These are phyloP conservation scores for Xerus inauris DNA, from an alignment of 2,113 vertebrate genomes.

Conservation along the genomic window DNA sequence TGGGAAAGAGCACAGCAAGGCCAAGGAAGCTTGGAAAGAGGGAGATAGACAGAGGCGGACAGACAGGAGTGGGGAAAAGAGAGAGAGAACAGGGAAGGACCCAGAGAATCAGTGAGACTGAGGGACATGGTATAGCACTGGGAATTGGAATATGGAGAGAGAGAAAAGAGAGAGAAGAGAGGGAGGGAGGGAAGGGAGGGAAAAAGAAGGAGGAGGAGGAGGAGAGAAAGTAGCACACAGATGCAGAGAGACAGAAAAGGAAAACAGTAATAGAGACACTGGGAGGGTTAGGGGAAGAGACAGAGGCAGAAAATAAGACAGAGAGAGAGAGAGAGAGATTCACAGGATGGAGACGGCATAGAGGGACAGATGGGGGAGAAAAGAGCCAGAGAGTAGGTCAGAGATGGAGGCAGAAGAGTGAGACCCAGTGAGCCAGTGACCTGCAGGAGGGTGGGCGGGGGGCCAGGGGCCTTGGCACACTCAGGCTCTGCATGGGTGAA, in stretches of 20 bases:
- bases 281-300: neutral
- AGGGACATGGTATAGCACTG: too few relatives aligned
- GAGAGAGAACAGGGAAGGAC: neutral
- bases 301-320: neutral
- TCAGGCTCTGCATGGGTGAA: neutral
- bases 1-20: neutral
- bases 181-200: too few relatives aligned
- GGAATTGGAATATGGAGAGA: neutral
- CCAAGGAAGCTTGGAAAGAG: neutral
- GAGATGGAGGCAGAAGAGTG: neutral
- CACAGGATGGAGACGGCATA: neutral
- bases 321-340: neutral
- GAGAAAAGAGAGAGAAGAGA: too few relatives aligned
- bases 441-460: neutral
- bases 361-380: neutral
- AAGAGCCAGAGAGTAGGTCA: neutral
- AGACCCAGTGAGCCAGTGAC: neutral
- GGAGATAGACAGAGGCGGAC: neutral
- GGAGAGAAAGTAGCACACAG: neutral
- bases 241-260: neutral
- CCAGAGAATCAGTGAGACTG: too few relatives aligned
- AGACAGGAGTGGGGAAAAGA: too few relatives aligned
- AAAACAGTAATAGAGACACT: neutral
- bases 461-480: rapidly evolving
- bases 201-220: neutral